phyloP scores from a whole-genome alignment of 1,140 invertebrate species.

The Chironomus tepperi region DNA sequence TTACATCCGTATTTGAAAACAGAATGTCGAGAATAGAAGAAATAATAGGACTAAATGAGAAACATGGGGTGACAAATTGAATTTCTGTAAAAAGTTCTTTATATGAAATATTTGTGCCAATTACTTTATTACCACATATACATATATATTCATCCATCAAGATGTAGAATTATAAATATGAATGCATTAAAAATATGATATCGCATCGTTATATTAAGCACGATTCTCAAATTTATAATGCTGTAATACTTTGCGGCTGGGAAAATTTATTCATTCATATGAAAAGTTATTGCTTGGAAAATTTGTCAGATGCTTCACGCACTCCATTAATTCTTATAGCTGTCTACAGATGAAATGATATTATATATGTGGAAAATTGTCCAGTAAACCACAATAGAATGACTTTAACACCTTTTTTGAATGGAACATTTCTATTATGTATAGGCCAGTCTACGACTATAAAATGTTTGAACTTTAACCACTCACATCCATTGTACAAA shows the following conservation, averaged over 20 bases:
- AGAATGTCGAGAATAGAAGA: too few species aligned
- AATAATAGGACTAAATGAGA: too few species aligned
- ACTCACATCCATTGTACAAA: neutral
- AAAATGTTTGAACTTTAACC: neutral
- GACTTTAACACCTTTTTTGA: neutral
- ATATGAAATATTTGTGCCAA: too few species aligned
- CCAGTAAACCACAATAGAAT: neutral
- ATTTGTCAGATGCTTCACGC: neutral
- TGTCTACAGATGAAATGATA: too few species aligned
- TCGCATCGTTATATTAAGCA: neutral
- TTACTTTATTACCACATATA: too few species aligned
- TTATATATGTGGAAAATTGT: too few species aligned
- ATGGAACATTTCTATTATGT: neutral
- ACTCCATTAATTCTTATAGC: neutral
- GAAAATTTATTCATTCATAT: neutral
- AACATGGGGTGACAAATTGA: too few species aligned
- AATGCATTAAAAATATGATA: neutral
- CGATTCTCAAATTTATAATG: neutral
- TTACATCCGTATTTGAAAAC: too few species aligned
- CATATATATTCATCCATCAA: neutral
- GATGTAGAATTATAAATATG: neutral
- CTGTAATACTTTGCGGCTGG: neutral
- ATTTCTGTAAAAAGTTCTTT: too few species aligned
- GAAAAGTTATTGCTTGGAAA: constrained; percentile 4
- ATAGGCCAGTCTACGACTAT: too few species aligned